Percentiles rank a stretch among this genome's conserved stretches.
phyloP scores from a whole-genome alignment of 1,140 invertebrate genomes.

The Wasmannia auropunctata region DNA sequence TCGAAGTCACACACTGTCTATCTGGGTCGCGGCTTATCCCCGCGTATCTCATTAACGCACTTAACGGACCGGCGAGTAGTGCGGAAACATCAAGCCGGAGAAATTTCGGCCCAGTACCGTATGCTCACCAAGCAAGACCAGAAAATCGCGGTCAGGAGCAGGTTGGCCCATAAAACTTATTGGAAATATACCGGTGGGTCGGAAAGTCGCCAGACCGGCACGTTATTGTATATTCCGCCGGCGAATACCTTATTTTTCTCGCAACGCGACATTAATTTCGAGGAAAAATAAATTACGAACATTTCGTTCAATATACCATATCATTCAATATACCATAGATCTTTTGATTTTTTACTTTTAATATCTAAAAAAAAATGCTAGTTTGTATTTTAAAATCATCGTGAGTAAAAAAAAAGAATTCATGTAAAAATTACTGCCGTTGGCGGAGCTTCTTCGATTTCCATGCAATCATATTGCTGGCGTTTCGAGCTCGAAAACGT shows the following conservation, averaged over 20 bases:
- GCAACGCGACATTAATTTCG: neutral
- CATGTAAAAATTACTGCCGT: neutral
- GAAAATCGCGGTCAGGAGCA: conserved; percentile 29
- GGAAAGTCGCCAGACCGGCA: neutral
- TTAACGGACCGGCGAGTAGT: conserved; percentile 3
- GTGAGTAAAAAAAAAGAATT: neutral
- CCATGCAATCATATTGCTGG: neutral
- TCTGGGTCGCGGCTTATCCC: conserved; percentile 33
- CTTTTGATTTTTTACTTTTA: neutral
- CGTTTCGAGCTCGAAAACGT: too few relatives aligned
- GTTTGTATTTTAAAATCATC: too few relatives aligned
- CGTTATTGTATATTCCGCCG: neutral
- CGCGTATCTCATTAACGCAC: conserved; percentile 32
- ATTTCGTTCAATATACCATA: neutral
- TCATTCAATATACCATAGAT: neutral
- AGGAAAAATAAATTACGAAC: neutral
- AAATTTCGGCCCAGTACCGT: conserved; percentile 33
- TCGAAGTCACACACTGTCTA: conserved; percentile 21
- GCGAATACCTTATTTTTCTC: neutral
- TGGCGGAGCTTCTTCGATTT: neutral
- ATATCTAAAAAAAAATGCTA: neutral
- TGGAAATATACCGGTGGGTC: neutral
- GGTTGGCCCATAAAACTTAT: conserved; percentile 14
- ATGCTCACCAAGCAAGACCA: neutral
- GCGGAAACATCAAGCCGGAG: neutral